A percentile compares a stretch with the other conserved stretches of the same genome.
These are phyloP conservation scores for Mareca penelope DNA, from an alignment of 2,797 vertebrate species.

Conservation along the genomic window DNA sequence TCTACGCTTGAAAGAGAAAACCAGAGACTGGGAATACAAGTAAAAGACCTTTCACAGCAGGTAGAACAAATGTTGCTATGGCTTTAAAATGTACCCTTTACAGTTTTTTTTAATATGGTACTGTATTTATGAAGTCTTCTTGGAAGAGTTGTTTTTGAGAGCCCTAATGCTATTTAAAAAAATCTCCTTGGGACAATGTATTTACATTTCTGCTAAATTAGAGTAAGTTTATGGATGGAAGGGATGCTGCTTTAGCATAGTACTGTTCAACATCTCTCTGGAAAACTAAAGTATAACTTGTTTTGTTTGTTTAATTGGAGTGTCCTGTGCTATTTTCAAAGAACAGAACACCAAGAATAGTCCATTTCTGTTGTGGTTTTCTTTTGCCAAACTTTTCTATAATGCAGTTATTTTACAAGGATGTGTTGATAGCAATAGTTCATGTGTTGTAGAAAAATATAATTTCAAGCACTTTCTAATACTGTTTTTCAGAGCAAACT, in stretches of 20 bases:
- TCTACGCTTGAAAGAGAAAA: conserved; percentile 90
- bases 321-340: background rate
- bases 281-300: background rate
- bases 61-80: conserved; percentile 50
- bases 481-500: background rate
- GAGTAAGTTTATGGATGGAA: background rate
- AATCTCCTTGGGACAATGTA: background rate
- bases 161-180: background rate
- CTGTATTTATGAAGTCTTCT: background rate
- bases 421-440: background rate
- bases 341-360: background rate
- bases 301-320: background rate
- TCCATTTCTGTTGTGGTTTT: background rate
- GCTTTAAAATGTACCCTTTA: background rate
- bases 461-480: background rate
- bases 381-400: background rate
- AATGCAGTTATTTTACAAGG: background rate
- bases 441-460: background rate
- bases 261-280: background rate
- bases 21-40: conserved; percentile 89
- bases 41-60: conserved; percentile 93
- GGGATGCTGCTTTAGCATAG: background rate
- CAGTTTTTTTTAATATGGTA: background rate
- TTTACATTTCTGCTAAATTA: background rate
- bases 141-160: background rate